phyloP scores from a whole-genome alignment of 2,797 vertebrate species.

The Threskiornis aethiopicus region DNA sequence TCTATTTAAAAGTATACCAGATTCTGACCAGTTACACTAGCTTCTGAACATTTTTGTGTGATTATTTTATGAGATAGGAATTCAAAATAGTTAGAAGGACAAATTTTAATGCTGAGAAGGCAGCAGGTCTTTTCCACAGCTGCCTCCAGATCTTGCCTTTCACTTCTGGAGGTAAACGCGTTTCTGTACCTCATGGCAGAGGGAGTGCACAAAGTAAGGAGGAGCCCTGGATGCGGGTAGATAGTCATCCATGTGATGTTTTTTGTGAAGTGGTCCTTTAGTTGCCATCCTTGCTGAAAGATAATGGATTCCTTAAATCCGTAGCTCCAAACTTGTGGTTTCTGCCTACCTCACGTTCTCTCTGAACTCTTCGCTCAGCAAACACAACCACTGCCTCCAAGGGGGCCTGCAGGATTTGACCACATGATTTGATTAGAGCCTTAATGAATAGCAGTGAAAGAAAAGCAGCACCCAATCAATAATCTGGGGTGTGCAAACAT shows the following conservation, averaged over 20 bases:
- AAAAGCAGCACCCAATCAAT: constrained; percentile 2
- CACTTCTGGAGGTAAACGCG: neutral
- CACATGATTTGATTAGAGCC: neutral
- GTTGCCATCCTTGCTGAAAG: neutral
- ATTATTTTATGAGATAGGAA: neutral
- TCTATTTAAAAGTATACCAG: neutral
- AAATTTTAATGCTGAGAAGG: neutral
- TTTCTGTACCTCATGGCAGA: neutral
- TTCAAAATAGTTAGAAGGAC: neutral
- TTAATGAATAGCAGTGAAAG: neutral
- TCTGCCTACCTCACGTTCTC: neutral
- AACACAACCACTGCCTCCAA: neutral
- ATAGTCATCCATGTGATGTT: neutral
- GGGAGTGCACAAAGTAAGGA: neutral
- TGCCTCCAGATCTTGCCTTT: neutral
- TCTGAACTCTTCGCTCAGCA: neutral
- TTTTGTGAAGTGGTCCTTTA: neutral
- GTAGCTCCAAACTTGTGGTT: neutral
- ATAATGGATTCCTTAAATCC: neutral
- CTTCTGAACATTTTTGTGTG: constrained; percentile 2
- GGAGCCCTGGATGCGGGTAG: neutral
- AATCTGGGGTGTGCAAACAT: neutral
- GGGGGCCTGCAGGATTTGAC: neutral
- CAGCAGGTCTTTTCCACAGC: neutral
- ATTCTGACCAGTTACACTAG: neutral